These are phyloP conservation scores for Hemicrepidius hirtus DNA, from an alignment of 2,888 invertebrate genomes.

Conservation along the genomic window DNA sequence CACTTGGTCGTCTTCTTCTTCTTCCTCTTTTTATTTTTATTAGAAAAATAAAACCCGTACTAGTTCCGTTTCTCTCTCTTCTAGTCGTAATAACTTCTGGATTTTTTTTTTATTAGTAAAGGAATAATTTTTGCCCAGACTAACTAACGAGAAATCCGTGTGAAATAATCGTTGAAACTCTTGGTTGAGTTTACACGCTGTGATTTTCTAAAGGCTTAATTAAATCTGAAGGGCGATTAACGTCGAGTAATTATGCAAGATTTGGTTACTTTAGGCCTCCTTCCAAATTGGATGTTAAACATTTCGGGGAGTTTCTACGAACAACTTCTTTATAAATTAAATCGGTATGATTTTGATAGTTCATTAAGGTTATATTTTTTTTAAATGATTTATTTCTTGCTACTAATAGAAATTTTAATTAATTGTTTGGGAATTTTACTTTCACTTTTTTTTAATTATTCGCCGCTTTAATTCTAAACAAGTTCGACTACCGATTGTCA, in stretches of 20 bases:
- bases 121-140: background rate
- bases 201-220: constrained; percentile 15
- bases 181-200: background rate
- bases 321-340: no score
- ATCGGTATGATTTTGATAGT: no score
- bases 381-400: no score
- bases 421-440: no score
- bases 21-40: background rate
- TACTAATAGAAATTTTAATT: no score
- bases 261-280: constrained; percentile 9
- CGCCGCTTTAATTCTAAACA: no score
- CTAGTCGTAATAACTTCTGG: background rate
- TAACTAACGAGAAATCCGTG: constrained; percentile 4
- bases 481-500: no score
- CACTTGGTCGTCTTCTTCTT: no score
- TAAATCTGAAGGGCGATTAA: constrained; percentile 13
- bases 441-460: no score
- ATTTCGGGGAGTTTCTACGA: background rate
- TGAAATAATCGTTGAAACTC: constrained; percentile 1
- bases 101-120: background rate
- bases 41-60: background rate
- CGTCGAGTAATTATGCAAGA: constrained; percentile 12
- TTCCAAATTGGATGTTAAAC: background rate
- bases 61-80: background rate
- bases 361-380: no score